Conservation (phyloP, 2,113 vertebrate genomes). For the Oenanthe melanoleuca region DNA sequence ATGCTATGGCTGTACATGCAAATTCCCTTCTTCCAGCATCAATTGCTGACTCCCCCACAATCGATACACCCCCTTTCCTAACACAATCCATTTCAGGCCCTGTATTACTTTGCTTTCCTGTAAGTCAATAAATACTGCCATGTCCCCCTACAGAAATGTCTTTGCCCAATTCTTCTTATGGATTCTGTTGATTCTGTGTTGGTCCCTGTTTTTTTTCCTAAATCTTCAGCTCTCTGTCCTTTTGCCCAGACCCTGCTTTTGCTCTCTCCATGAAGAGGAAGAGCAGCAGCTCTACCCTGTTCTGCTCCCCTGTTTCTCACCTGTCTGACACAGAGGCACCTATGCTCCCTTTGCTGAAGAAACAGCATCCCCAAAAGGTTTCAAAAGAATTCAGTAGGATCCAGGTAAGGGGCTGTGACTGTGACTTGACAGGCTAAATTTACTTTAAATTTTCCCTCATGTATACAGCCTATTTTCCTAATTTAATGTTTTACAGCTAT, state of each 20-base stretch:
- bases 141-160: neutral
- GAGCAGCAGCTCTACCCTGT: neutral
- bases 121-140: neutral
- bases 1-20: neutral
- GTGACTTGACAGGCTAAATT: neutral
- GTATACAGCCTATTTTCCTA: constrained; percentile 28
- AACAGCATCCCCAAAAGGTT: neutral
- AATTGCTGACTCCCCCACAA: neutral
- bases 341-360: neutral
- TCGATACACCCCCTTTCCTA: neutral
- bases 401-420: neutral
- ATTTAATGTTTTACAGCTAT: constrained; percentile 46
- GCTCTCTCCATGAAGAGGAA: neutral
- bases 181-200: neutral
- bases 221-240: neutral
- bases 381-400: neutral
- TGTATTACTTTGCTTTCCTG: neutral
- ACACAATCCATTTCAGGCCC: neutral
- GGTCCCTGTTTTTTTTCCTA: neutral
- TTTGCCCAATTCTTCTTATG: neutral
- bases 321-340: neutral
- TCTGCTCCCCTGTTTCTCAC: neutral
- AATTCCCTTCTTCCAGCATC: neutral
- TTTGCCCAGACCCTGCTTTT: neutral
- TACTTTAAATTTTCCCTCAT: neutral